Evolutionary conservation across 2,797 vertebrate species (phyloP).

Genomic region (Sparus aurata): DNA sequence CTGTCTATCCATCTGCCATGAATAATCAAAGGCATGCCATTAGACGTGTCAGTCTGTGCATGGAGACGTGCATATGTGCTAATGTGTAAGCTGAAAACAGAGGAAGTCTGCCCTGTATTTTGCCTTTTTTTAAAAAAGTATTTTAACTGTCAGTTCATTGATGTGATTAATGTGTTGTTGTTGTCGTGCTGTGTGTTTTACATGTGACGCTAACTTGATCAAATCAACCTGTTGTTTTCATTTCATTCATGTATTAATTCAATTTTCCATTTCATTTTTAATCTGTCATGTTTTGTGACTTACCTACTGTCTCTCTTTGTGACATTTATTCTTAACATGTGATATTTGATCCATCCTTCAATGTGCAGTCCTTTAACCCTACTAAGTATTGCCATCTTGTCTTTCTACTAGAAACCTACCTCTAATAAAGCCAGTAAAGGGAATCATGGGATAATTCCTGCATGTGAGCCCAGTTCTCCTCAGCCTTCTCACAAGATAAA

Average conservation of each 20-base stretch:
- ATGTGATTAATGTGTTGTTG: constrained; percentile 5
- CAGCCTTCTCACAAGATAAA: constrained; percentile 75
- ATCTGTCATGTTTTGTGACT: constrained; percentile 15
- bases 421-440: constrained; percentile 82
- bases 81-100: constrained; percentile 30
- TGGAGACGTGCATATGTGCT: constrained; percentile 42
- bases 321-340: constrained; percentile 29
- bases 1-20: constrained; percentile 66
- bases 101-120: constrained; percentile 16
- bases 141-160: constrained; percentile 10
- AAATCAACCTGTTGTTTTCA: constrained; percentile 3
- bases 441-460: constrained; percentile 72
- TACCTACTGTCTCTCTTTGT: constrained; percentile 11
- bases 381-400: constrained; percentile 77
- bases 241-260: constrained; percentile 18
- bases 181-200: constrained; percentile 12
- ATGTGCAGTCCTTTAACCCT: constrained; percentile 58
- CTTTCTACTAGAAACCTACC: constrained; percentile 82
- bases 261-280: not conserved
- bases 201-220: constrained; percentile 30
- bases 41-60: constrained; percentile 39
- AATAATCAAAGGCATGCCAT: constrained; percentile 71
- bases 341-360: constrained; percentile 34
- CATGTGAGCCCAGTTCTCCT: constrained; percentile 71
- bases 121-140: not conserved